Evolutionary conservation across 37 sponge, comb jelly and placozoan species (phyloP).

Genomic region (Cladorhizidae sp.): DNA sequence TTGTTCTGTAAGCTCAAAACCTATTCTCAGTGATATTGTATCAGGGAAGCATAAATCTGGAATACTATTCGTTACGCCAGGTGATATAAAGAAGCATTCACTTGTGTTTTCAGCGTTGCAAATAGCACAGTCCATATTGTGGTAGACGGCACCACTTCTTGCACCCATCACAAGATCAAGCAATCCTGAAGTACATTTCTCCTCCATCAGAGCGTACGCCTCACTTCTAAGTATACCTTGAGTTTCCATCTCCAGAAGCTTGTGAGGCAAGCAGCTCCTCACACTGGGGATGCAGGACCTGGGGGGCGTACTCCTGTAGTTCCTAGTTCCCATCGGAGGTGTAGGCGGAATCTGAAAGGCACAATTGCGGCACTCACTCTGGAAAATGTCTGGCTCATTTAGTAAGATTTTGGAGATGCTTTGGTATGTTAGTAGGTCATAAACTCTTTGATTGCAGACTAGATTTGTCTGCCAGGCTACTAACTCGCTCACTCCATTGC

Average conservation of each 20-base stretch:
- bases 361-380: conserved; percentile 9
- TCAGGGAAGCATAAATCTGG: no score
- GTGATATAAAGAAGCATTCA: no score
- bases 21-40: no score
- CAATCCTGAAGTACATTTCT: background rate
- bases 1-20: no score
- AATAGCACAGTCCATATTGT: background rate
- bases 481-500: background rate
- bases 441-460: conserved; percentile 10
- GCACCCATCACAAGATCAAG: background rate
- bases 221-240: background rate
- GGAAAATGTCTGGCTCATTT: background rate
- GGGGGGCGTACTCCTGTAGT: no score
- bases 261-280: background rate
- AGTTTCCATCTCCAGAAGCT: background rate
- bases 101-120: no score
- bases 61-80: no score
- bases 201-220: background rate
- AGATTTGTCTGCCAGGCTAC: conserved; percentile 13
- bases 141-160: background rate
- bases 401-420: background rate
- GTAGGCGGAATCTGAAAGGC: background rate
- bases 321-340: no score
- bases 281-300: conserved; percentile 4
- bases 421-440: background rate